These are phyloP conservation scores for Ichneumoninae sp. DNA, from an alignment of 2,888 invertebrate species.

Conservation along the genomic window DNA sequence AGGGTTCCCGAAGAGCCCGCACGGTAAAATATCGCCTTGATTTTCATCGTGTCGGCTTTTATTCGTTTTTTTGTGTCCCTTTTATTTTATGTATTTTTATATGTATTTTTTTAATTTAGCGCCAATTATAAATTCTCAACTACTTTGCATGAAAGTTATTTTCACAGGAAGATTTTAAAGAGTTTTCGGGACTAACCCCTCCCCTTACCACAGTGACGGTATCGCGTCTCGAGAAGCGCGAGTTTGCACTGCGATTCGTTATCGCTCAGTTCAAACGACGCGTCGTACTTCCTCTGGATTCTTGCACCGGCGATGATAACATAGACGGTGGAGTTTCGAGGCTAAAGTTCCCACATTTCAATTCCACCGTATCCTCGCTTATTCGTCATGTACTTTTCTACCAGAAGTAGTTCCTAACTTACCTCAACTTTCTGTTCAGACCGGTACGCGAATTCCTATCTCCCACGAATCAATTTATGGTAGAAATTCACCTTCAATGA, in stretches of 20 bases:
- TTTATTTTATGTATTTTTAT: not conserved
- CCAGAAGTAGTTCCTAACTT: not conserved
- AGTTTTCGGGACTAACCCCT: not conserved
- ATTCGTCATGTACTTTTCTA: not conserved
- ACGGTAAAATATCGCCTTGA: not conserved
- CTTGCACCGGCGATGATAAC: constrained; percentile 19
- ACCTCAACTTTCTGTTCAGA: not conserved
- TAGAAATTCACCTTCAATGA: not conserved
- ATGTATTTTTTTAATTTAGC: not conserved
- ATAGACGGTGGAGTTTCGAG: constrained; percentile 2
- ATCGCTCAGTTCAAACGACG: constrained; percentile 57
- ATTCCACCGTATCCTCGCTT: not conserved
- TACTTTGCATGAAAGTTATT: not conserved
- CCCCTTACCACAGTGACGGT: constrained; percentile 11
- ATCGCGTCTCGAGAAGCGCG: constrained; percentile 36
- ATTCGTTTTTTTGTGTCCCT: not conserved
- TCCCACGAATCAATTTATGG: not conserved
- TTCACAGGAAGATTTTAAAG: not conserved
- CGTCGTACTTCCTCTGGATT: constrained; percentile 46
- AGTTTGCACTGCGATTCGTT: constrained; percentile 61
- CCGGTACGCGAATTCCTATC: not conserved
- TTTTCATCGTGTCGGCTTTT: not conserved
- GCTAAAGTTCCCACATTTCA: constrained; percentile 11
- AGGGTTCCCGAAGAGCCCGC: not conserved
- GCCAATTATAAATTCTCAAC: not conserved